Conservation (phyloP, 2,113 vertebrate genomes). For the Tetrao urogallus region DNA sequence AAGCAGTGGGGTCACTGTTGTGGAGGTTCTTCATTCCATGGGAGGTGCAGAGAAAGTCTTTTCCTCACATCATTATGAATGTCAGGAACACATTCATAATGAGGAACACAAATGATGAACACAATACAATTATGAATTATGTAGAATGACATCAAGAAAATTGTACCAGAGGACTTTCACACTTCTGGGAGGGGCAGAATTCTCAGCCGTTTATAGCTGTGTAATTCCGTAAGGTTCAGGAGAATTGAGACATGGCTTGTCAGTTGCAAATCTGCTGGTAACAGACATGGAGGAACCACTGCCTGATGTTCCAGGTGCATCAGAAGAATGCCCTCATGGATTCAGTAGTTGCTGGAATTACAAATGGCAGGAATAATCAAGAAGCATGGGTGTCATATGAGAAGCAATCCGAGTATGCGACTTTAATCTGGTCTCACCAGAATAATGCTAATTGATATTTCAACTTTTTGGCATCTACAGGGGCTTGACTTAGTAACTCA, state of each 20-base stretch:
- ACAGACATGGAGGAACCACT: slow-evolving; percentile 34
- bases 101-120: no score
- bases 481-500: slow-evolving; percentile 48
- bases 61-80: not conserved
- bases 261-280: slow-evolving; percentile 35
- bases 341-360: slow-evolving; percentile 36
- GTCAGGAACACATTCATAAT: no score
- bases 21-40: not conserved
- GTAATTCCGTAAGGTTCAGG: not conserved
- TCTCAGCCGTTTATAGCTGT: not conserved
- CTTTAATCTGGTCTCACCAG: slow-evolving; percentile 54
- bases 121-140: no score
- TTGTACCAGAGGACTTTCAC: not conserved
- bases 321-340: slow-evolving; percentile 55
- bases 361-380: slow-evolving; percentile 65
- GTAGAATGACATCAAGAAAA: not conserved
- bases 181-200: not conserved
- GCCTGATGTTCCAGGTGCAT: slow-evolving; percentile 29
- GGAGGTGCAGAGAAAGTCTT: not conserved
- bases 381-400: slow-evolving; percentile 61
- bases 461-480: slow-evolving; percentile 58
- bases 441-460: slow-evolving; percentile 56
- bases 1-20: not conserved
- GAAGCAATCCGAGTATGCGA: slow-evolving; percentile 56
- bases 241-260: not conserved